Conservation (phyloP, 1,140 invertebrate species). For the Popillia japonica region DNA sequence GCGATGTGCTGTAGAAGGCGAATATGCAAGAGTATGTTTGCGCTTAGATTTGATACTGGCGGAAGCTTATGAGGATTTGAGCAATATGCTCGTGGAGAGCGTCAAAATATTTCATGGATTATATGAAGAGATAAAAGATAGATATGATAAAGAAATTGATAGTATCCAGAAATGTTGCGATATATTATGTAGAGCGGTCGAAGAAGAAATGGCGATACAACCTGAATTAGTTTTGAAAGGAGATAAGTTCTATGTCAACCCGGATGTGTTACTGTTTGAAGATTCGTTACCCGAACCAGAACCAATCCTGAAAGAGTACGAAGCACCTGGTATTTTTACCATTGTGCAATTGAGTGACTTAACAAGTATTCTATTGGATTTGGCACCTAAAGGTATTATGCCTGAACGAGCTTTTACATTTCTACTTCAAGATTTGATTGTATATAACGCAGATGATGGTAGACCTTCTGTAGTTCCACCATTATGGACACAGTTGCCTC, state of each 20-base stretch:
- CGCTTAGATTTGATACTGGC: conserved; percentile 60
- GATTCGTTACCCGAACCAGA: conserved; percentile 45
- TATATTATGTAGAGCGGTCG: conserved; percentile 66
- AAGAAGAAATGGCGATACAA: conserved; percentile 59
- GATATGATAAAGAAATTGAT: conserved; percentile 65
- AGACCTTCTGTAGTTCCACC: conserved; percentile 62
- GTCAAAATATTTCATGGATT: conserved; percentile 60
- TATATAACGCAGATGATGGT: conserved; percentile 61
- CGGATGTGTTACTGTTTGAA: conserved; percentile 44
- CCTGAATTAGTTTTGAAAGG: conserved; percentile 49
- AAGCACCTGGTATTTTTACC: conserved; percentile 60
- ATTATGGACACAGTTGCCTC: conserved; percentile 63
- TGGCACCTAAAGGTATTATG: conserved; percentile 65
- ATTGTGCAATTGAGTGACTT: conserved; percentile 63
- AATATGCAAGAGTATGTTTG: conserved; percentile 62
- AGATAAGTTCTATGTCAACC: conserved; percentile 48
- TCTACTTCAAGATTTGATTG: conserved; percentile 66
- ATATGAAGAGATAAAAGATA: conserved; percentile 61
- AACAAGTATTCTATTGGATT: conserved; percentile 62
- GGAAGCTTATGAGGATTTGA: conserved; percentile 61
- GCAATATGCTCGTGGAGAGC: conserved; percentile 60
- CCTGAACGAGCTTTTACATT: conserved; percentile 64
- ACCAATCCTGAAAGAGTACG: conserved; percentile 47
- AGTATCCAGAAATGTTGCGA: conserved; percentile 65
- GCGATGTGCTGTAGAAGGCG: conserved; percentile 63